Evolutionary conservation across 2,888 invertebrate species (phyloP).

Genomic region (Rhamnusium bicolor): DNA sequence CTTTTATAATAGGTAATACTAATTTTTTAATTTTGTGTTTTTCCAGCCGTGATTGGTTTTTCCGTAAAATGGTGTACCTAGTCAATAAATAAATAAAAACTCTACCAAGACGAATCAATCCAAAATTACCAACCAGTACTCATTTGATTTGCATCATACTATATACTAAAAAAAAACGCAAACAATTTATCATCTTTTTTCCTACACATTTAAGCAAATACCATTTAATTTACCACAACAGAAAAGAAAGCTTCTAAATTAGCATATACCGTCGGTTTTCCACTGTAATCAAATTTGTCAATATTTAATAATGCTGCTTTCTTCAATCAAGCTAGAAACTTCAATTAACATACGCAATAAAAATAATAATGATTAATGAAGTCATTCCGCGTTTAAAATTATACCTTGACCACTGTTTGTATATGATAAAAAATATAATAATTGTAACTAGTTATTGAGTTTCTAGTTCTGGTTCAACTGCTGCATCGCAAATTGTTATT

Average conservation of each 20-base stretch:
- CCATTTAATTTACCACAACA: background rate
- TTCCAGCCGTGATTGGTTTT: too few species aligned
- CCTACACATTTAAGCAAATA: background rate
- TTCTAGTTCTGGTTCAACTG: constrained; percentile 9
- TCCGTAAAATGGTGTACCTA: too few species aligned
- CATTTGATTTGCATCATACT: background rate
- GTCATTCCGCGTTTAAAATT: constrained; percentile 4
- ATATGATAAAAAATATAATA: constrained; percentile 1
- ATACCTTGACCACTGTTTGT: background rate
- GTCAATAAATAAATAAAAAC: too few species aligned
- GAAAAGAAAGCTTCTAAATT: constrained; percentile 13
- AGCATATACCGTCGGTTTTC: constrained; percentile 14
- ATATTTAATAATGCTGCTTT: constrained; percentile 18
- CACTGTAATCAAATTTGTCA: constrained; percentile 21
- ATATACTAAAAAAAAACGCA: background rate
- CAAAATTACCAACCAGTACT: too few species aligned
- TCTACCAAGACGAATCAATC: too few species aligned
- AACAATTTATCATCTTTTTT: background rate
- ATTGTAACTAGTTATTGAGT: background rate
- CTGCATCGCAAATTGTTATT: background rate
- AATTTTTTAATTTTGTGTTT: too few species aligned
- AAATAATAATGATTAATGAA: constrained; percentile 25
- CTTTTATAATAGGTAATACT: too few species aligned
- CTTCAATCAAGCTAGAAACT: constrained; percentile 1
- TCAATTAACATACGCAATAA: constrained; percentile 17